A percentile compares a stretch with the other conserved stretches of the same genome.
phyloP scores from a whole-genome alignment of 2,113 vertebrate species.

The Hemichromis elongatus region DNA sequence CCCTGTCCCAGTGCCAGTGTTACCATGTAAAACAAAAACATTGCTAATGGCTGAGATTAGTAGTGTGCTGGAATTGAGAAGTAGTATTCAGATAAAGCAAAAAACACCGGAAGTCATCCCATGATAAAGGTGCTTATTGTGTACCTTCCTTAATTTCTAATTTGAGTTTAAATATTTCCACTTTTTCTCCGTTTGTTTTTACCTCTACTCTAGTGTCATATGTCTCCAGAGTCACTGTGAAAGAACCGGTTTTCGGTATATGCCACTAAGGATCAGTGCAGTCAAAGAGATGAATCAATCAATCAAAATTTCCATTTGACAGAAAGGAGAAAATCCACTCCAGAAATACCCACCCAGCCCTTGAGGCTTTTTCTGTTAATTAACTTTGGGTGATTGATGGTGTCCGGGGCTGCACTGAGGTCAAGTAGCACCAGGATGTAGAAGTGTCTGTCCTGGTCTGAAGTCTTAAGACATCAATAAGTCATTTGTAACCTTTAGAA shows the following conservation, averaged over 20 bases:
- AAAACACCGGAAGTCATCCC: not conserved
- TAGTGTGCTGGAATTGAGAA: not conserved
- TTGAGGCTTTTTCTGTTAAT: not conserved
- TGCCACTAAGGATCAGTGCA: not conserved
- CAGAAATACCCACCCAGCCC: not conserved
- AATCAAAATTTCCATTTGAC: not conserved
- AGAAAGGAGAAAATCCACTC: not conserved
- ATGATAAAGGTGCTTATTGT: not conserved
- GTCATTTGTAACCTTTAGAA: not conserved
- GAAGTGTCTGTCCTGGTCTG: not conserved
- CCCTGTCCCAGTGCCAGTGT: not conserved
- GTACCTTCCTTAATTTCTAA: not conserved
- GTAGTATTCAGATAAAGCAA: not conserved
- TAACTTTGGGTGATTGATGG: not conserved
- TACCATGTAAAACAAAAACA: not conserved
- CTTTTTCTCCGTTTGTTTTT: not conserved
- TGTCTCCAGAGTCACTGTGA: not conserved
- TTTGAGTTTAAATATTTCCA: not conserved
- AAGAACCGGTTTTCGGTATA: not conserved
- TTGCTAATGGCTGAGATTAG: not conserved
- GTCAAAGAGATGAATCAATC: not conserved
- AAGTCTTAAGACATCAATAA: not conserved
- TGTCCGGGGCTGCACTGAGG: not conserved
- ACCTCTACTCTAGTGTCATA: not conserved
- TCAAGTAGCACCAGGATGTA: not conserved